Conservation (phyloP, 2,888 invertebrate genomes). For the Eupeodes luniger region DNA sequence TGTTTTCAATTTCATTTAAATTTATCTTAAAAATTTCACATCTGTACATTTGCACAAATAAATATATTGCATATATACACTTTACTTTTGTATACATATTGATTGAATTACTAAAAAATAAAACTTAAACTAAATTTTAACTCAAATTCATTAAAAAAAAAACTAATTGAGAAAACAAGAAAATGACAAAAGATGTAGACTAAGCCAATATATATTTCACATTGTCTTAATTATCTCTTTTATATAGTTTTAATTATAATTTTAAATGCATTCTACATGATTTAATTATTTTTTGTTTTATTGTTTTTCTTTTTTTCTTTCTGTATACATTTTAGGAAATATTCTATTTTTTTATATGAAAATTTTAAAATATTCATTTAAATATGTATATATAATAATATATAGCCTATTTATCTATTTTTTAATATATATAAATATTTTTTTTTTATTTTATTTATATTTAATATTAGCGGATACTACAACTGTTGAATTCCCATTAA, state of each 20-base stretch:
- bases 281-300: background rate
- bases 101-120: constrained; percentile 22
- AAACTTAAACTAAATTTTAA: constrained; percentile 22
- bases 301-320: background rate
- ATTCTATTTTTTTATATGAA: constrained; percentile 56
- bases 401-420: constrained; percentile 38
- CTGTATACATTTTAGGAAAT: constrained; percentile 53
- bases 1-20: constrained; percentile 74
- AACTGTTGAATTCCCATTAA: constrained; percentile 15
- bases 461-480: constrained; percentile 58
- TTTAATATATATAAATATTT: constrained; percentile 36
- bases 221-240: constrained; percentile 10
- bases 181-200: background rate
- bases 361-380: constrained; percentile 55
- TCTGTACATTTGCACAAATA: constrained; percentile 70
- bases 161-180: background rate
- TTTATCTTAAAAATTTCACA: constrained; percentile 65
- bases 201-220: background rate
- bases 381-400: constrained; percentile 14
- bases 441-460: constrained; percentile 18
- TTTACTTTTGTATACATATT: constrained; percentile 52
- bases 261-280: constrained; percentile 49
- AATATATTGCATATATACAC: constrained; percentile 52
- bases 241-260: constrained; percentile 16
- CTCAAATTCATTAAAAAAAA: background rate